Evolutionary conservation across 2,113 vertebrate species (phyloP).

Genomic region (Lophotis ruficrista): DNA sequence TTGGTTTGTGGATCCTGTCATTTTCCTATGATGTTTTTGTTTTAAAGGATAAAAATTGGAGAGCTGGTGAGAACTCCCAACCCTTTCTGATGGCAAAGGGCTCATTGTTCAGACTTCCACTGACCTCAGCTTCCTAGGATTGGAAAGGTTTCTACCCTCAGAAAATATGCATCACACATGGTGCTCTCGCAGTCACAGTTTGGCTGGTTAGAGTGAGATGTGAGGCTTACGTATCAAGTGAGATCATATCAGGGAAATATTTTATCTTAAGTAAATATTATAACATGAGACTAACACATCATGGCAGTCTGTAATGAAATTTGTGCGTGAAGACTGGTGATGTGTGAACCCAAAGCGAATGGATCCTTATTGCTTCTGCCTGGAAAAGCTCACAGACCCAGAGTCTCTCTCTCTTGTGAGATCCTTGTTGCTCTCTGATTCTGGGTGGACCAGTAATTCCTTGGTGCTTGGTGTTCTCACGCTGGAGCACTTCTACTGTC

Average conservation of each 20-base stretch:
- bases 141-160: not conserved
- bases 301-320: not conserved
- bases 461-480: not conserved
- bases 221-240: not conserved
- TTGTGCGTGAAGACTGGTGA: not conserved
- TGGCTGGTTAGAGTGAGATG: not conserved
- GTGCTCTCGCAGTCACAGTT: accelerated
- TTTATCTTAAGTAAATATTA: constrained; percentile 42
- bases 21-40: not conserved
- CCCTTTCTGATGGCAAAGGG: not conserved
- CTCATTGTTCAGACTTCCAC: constrained; percentile 3
- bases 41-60: not conserved
- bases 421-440: not conserved
- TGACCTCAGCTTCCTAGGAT: constrained; percentile 13
- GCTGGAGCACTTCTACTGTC: not conserved
- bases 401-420: not conserved
- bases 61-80: not conserved
- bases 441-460: not conserved
- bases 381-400: not conserved
- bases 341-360: not conserved
- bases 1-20: not conserved
- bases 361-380: not conserved
- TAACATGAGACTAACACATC: not conserved
- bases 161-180: not conserved
- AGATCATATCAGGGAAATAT: constrained; percentile 28